These are phyloP conservation scores for Puffinus mauretanicus DNA, from an alignment of 2,113 vertebrate species.

Conservation along the genomic window DNA sequence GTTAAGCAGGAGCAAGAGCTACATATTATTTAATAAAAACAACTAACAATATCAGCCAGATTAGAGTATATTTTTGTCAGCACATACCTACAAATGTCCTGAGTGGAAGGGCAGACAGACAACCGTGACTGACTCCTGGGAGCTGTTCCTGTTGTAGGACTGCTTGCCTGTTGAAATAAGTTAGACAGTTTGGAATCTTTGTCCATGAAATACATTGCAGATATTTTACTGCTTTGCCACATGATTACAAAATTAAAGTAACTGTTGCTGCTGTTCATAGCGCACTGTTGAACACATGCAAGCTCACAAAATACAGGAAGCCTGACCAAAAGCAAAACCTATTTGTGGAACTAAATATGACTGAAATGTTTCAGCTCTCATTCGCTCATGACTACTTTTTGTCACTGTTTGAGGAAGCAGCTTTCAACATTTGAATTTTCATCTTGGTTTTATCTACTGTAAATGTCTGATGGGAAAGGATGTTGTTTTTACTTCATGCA, in stretches of 20 bases:
- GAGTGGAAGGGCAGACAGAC: constrained; percentile 88
- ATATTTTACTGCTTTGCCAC: constrained; percentile 78
- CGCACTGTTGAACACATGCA: neutral
- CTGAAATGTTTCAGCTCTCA: constrained; percentile 30
- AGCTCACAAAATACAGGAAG: constrained; percentile 66
- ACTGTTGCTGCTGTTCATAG: constrained; percentile 66
- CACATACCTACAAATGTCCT: constrained; percentile 94
- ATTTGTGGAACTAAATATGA: constrained; percentile 75
- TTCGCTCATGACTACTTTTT: constrained; percentile 24
- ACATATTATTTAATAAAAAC: neutral
- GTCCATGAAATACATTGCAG: constrained; percentile 78
- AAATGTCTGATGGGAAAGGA: neutral
- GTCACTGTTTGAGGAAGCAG: constrained; percentile 72
- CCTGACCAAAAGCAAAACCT: constrained; percentile 76
- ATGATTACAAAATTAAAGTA: constrained; percentile 75
- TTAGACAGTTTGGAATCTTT: constrained; percentile 81
- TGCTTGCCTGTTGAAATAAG: constrained; percentile 90
- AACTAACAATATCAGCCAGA: neutral
- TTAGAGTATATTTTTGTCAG: neutral
- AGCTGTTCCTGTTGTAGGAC: constrained; percentile 83
- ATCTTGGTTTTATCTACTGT: constrained; percentile 46
- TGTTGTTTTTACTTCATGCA: neutral
- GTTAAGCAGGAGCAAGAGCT: constrained; percentile 49
- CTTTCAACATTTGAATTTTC: constrained; percentile 58
- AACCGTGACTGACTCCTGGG: constrained; percentile 81